Conservation (phyloP, 1,140 invertebrate species). For the Aphis gossypii region DNA sequence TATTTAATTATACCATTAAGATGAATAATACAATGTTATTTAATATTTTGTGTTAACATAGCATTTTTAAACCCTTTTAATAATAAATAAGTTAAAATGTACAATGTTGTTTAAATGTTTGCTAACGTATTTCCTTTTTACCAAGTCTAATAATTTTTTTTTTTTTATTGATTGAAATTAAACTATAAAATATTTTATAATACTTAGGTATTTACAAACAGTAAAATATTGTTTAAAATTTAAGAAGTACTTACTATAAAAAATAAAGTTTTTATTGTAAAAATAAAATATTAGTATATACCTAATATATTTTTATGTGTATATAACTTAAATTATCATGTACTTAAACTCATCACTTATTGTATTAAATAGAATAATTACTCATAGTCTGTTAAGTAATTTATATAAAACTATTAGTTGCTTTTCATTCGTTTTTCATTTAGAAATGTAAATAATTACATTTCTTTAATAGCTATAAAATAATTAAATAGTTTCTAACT, state of each 20-base stretch:
- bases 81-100: neutral
- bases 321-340: neutral
- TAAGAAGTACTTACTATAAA: no score
- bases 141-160: neutral
- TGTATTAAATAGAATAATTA: neutral
- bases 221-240: neutral
- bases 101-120: neutral
- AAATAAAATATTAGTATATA: no score
- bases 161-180: neutral
- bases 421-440: neutral
- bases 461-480: neutral
- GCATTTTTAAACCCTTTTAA: neutral
- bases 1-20: neutral
- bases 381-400: neutral
- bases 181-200: neutral
- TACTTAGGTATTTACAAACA: neutral
- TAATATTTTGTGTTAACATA: neutral
- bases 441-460: neutral
- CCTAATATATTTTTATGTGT: neutral
- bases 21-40: neutral
- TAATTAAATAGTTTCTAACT: neutral
- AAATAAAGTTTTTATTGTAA: neutral
- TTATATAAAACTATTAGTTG: neutral
- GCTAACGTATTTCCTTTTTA: neutral
- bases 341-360: neutral